Percentiles rank a stretch among this genome's conserved stretches.
These are phyloP conservation scores for Plebejus melissa DNA, from an alignment of 2,888 invertebrate genomes.

Conservation along the genomic window DNA sequence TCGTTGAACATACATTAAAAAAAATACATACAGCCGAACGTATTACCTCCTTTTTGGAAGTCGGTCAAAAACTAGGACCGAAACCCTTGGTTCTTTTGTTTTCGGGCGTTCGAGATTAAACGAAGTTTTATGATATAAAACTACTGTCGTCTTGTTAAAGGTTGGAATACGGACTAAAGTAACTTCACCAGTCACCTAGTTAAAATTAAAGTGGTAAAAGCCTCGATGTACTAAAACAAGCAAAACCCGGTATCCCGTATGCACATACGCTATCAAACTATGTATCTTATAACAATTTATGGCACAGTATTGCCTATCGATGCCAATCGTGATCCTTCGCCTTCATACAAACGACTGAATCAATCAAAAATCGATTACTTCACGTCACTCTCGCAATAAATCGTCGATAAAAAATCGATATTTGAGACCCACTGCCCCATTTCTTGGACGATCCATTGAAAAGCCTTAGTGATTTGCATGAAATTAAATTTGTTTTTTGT, in stretches of 20 bases:
- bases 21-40: too few relatives aligned
- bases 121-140: too few relatives aligned
- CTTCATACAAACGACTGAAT: conserved; percentile 20
- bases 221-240: not conserved
- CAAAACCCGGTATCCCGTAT: not conserved
- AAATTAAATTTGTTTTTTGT: conserved; percentile 30
- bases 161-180: not conserved
- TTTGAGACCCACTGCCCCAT: conserved; percentile 53
- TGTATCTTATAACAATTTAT: conserved; percentile 18
- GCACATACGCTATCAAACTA: conserved; percentile 14
- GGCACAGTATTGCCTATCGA: conserved; percentile 24
- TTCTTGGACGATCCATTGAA: conserved; percentile 33
- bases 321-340: conserved; percentile 25
- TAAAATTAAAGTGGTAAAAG: not conserved
- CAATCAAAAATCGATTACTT: conserved; percentile 31
- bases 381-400: conserved; percentile 47
- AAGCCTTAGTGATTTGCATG: conserved; percentile 23
- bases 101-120: too few relatives aligned
- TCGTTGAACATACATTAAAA: too few relatives aligned
- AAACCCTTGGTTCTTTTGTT: too few relatives aligned
- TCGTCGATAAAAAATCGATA: conserved; percentile 42
- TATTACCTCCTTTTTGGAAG: too few relatives aligned
- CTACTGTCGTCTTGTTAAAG: too few relatives aligned
- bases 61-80: too few relatives aligned
- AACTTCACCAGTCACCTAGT: not conserved